Evolutionary conservation across 1,140 invertebrate species (phyloP), one percentile per base, ranked within the genome.

Genomic region (Drosophila albomicans): DNA sequence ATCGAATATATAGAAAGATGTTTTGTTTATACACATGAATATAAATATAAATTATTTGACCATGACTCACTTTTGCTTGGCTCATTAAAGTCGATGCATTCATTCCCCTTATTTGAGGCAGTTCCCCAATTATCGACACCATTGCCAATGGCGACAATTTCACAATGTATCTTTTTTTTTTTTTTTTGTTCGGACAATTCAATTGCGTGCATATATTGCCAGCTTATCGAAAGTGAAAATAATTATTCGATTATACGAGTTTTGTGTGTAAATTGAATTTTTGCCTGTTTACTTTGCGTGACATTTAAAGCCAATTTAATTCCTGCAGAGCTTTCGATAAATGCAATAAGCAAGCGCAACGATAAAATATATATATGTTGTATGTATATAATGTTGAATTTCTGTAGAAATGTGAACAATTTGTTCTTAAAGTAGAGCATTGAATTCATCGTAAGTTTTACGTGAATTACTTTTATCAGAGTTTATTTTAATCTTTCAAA

Each of bases 21-120:
- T 2, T 13, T 13, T 54, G 28, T 16, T 32, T 54, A 35, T 54
- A 35, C 51, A 35, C 32, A 32, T 46, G 20, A 3, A 41, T 48
- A 46, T 25, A 3, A 25, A 25, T 71, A 51, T 64, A 70, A 67
- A 73, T 68, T 48, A 69, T 65, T 70, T 87, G 82, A 76, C 82
- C 82, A 66, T 86, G 82, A 86, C 82, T 82, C 79, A 87, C 76
- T 73, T 86, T 76, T 67, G 32, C 10, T 16, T 13, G 38, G 28
- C 20, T 46, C 51, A 43, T 65, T 59, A 56, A 68, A 57, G 43
- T 35, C 30, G 3, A 43, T 49, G 45, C 43, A 56, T 30, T 38
- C 30, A 56, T 30, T 38, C 30, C 62, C 68, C 51, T 43, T 46
- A 25, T 46, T 51, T 57, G 49, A 41, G 57, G 25, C 51, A 43